Conservation (phyloP, 2,113 vertebrate species). For the Columba livia region DNA sequence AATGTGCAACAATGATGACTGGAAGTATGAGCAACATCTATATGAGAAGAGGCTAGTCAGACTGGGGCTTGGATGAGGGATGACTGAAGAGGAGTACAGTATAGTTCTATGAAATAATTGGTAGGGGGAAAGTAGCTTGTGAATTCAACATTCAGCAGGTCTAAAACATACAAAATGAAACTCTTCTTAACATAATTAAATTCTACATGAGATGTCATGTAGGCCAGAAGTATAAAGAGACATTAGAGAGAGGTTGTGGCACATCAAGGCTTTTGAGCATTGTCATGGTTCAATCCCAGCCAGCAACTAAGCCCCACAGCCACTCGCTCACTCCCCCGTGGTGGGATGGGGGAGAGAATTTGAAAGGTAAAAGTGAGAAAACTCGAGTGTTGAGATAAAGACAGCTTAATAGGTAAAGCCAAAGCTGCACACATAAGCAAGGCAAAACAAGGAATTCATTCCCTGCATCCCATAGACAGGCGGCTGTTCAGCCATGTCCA, state of each 20-base stretch:
- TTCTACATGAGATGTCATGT: neutral
- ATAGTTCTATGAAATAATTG: neutral
- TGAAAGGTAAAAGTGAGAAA: no score
- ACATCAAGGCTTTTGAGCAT: neutral
- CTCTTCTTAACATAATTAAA: neutral
- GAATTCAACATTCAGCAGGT: neutral
- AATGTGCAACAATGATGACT: neutral
- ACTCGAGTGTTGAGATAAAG: no score
- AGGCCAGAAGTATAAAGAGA: slow-evolving; percentile 1
- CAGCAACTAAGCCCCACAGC: no score
- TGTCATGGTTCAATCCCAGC: no score
- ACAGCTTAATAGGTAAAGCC: no score
- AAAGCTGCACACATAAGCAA: no score
- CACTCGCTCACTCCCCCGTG: no score
- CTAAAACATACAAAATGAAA: neutral
- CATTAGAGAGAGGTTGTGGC: neutral
- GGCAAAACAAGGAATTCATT: no score
- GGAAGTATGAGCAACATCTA: neutral
- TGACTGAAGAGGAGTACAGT: neutral
- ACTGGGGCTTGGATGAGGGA: neutral
- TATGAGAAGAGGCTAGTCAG: neutral
- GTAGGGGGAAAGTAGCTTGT: neutral
- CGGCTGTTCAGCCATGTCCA: no score
- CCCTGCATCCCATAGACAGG: no score
- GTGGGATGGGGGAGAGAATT: no score